Evolutionary conservation across 2,888 invertebrate species (phyloP), one percentile per base, ranked within the genome.

Genomic region (Drosophila acutilabella): DNA sequence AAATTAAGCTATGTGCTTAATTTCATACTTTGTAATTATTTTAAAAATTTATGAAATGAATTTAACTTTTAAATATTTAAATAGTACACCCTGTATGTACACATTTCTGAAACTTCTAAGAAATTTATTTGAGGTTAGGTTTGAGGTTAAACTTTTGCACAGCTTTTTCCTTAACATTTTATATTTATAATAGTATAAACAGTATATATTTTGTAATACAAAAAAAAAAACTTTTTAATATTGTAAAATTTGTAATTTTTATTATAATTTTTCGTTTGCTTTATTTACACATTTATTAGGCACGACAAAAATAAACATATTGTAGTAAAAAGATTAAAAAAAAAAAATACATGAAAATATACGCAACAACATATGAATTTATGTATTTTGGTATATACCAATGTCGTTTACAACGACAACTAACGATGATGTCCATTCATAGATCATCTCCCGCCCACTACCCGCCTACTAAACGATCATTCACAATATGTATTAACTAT

Each of bases 201-300:
- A 2, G 2, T 18, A 2, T 0, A 3, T 20, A 20, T 4, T 20
- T 4, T 20, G 20, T 4, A 3, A 20, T 3, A 20, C 20, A 0
- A 4, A 20, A 20, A 4, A 20, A 20, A 3, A 20, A 20, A 20
- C 20, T 4, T 4, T 20, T 20, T 20, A 20, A 10, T 26, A 13
- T 41, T 14, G 16, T 36, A 40, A 47, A 40, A 41, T 50, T 33
- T 59, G 23, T 50, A 42, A 41, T 71, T 61, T 75, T 72, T 77
- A 57, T 75, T 67, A 33, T 51, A 72, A 60, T 52, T 51, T 67
- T 65, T 78, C 53, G 70, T 70, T 78, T n/a, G 41, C 20, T 65
- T 78, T 78, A 69, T 76, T 70, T 74, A 78, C 76, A 78, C 61
- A 56, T 78, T 78, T 59, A 78, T 78, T 65, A 62, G 58, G 65